Evolutionary conservation across 2,113 vertebrate species (phyloP), one percentile per base, ranked within the genome.

Genomic region (Pterophyllum scalare): DNA sequence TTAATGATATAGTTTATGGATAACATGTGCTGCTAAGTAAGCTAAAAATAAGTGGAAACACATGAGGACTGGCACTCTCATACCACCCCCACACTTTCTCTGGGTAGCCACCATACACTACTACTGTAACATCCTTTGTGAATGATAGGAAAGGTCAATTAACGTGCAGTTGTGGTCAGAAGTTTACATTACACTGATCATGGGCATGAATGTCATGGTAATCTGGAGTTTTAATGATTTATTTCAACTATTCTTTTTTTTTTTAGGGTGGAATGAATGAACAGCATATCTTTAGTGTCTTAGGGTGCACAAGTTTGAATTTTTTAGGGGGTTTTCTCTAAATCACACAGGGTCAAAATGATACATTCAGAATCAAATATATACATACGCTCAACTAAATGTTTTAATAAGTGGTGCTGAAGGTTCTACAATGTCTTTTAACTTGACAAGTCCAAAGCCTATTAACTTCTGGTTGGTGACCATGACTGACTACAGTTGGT

Each of bases 11-110:
- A 81, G 79, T 91, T 95, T 93, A 92, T 89, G 90, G 82, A 83
- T 82, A 94, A 84, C 85, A 90, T 88, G 88, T 92, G 89, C 87
- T 75, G 88, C 82, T 76, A 82, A 62, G 85, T 82, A 87, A 87
- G 88, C 88, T 90, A 92, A 94, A 94, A 93, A 94, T 92, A 94
- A 94, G 87, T 14, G 90, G 75, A 92, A 92, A 77, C 91, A 91
- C 83, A 88, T 88, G 89, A 83, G 80, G 78, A 70, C 78, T 87
- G 88, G 79, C 87, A 82, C 75, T 77, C 82, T 70, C 81, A 77
- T 84, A 77, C 57, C 59, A 70, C 59, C 76, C 49, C 79, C 59
- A 38, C 75, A 19, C 54, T 60, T 75, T 64, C 77, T 75, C 80
- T 70, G 13, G 87, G 84, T 57, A 62, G 57, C 59, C 59, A 54